Evolutionary conservation across 37 sponge, comb jelly and placozoan genomes (phyloP).

Genomic region (Bolinopsis microptera): DNA sequence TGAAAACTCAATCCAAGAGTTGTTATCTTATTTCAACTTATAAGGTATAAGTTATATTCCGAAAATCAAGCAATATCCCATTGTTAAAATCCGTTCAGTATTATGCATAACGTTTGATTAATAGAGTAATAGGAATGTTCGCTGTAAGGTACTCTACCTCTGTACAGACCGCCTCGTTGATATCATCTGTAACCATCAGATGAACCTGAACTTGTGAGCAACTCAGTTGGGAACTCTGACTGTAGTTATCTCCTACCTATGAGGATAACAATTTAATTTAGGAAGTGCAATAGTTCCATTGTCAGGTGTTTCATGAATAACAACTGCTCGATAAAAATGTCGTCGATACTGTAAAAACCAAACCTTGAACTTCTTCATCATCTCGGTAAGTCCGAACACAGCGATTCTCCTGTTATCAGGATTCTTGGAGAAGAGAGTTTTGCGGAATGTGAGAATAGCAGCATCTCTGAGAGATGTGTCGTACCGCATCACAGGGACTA

Average conservation of each 20-base stretch:
- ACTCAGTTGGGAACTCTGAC: conserved; percentile 19
- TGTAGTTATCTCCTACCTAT: conserved; percentile 53
- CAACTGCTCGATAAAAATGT: no score
- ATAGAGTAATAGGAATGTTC: not conserved
- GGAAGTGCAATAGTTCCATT: no score
- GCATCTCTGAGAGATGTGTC: conserved; percentile 41
- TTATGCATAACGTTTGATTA: not conserved
- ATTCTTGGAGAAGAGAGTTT: conserved; percentile 35
- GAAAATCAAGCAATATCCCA: no score
- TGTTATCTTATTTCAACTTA: no score
- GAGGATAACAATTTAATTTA: not conserved
- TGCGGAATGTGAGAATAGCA: conserved; percentile 11
- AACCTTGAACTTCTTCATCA: conserved; percentile 62
- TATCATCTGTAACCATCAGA: conserved; percentile 9
- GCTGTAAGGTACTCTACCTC: no score
- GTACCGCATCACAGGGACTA: conserved; percentile 53
- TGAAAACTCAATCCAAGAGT: no score
- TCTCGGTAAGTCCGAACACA: conserved; percentile 39
- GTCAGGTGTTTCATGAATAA: no score
- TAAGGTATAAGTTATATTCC: no score
- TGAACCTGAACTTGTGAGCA: conserved; percentile 65
- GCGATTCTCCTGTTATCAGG: conserved; percentile 21
- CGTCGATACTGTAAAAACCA: no score
- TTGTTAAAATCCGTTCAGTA: no score
- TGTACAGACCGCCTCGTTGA: conserved; percentile 65